Conservation (phyloP, 2,888 invertebrate species). For the Cinara cedri region DNA sequence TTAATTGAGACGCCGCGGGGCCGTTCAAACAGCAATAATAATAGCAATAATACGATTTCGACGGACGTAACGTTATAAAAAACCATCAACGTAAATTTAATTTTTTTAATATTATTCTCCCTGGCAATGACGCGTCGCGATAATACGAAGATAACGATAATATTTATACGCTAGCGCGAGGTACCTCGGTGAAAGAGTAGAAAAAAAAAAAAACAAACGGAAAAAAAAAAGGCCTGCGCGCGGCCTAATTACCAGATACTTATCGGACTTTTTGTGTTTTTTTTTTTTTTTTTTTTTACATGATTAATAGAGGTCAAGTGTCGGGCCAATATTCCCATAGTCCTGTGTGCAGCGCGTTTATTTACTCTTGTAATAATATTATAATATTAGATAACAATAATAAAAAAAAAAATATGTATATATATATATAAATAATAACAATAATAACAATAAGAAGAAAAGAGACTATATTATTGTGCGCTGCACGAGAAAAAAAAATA, state of each 20-base stretch:
- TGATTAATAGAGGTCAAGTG: constrained; percentile 47
- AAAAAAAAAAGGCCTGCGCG: constrained; percentile 24
- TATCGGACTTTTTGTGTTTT: constrained; percentile 5
- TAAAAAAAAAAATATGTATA: background rate
- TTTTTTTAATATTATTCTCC: background rate
- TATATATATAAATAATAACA: background rate
- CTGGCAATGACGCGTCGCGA: constrained; percentile 35
- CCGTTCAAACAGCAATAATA: too few species aligned
- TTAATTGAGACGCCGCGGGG: too few species aligned
- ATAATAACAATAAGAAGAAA: too few species aligned
- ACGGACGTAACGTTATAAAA: too few species aligned
- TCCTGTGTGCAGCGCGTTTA: background rate
- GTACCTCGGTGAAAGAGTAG: constrained; percentile 33
- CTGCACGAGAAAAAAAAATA: too few species aligned
- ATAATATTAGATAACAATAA: constrained; percentile 31
- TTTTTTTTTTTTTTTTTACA: background rate
- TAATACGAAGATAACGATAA: constrained; percentile 22
- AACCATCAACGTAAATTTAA: too few species aligned
- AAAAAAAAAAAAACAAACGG: constrained; percentile 30
- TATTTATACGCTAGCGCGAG: background rate
- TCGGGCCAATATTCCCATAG: constrained; percentile 32
- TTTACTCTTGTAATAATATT: constrained; percentile 19
- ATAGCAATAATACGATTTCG: too few species aligned
- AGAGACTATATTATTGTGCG: too few species aligned
- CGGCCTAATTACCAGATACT: constrained; percentile 44